phyloP scores from a whole-genome alignment of 2,797 vertebrate genomes.

The Sebastes hubbsi region DNA sequence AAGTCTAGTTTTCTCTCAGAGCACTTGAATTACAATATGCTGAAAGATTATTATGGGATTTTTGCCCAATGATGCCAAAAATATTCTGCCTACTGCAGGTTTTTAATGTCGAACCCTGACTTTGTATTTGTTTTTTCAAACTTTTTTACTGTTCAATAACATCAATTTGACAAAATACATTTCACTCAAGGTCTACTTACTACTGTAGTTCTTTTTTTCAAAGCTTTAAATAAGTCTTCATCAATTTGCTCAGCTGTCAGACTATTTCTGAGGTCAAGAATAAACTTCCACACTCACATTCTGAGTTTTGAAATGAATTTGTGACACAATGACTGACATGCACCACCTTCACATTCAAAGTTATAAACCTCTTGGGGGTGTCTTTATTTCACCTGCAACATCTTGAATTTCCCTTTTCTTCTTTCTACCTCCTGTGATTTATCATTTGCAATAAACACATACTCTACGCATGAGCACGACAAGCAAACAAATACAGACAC shows the following conservation, averaged over 20 bases:
- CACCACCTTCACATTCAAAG: neutral
- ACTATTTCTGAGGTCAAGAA: neutral
- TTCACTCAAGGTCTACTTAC: neutral
- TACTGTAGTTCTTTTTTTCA: neutral
- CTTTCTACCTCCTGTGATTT: neutral
- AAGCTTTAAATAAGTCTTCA: neutral
- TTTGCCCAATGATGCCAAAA: too few relatives aligned
- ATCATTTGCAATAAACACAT: conserved; percentile 17
- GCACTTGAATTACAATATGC: too few relatives aligned
- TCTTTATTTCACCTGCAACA: conserved; percentile 3
- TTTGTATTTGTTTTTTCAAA: neutral
- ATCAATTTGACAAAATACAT: neutral
- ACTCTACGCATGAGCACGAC: neutral
- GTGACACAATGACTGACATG: neutral
- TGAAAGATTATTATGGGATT: too few relatives aligned
- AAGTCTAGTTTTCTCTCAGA: too few relatives aligned
- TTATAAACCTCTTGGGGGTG: neutral
- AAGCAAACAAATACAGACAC: neutral
- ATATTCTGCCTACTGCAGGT: too few relatives aligned
- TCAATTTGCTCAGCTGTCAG: neutral
- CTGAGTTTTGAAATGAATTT: neutral
- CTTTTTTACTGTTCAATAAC: neutral
- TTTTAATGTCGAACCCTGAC: neutral
- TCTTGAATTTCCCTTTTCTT: neutral
- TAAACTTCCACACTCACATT: neutral